Evolutionary conservation across 2,888 invertebrate genomes (phyloP), one percentile per base, ranked within the genome.

Genomic region (Tetanocera ferruginea): DNA sequence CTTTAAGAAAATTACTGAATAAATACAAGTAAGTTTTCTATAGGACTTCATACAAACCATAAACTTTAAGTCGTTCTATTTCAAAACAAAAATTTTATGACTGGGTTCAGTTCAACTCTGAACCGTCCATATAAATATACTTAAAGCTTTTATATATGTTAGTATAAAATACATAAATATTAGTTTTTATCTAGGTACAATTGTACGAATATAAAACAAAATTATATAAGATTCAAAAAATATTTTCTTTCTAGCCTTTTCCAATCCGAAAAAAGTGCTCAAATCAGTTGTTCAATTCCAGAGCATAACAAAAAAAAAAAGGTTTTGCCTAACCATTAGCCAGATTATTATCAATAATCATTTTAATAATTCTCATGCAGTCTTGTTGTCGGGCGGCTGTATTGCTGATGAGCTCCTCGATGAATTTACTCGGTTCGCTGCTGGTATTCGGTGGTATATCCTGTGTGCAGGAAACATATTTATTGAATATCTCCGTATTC

Each of bases 381-480:
- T 89, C 87, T 0, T 86, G 82, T 80, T 89, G 89, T 67, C 88
- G 84, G 51, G 87, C 86, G 77, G 86, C 85, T 34, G 89, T 87
- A 69, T 87, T 88, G 55, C 87, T 86, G n/a, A 89, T 84, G 55
- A 89, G 81, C 67, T 87, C 85, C 75, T 88, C 87, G 31, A 86
- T 89, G 79, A 86, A 89, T 80, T 85, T 84, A 69, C 86, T 88
- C 57, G 87, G 86, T 76, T 87, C 86, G 67, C 87, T 86, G 78
- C 84, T 86, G 67, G 88, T 87, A 78, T 85, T 88, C 79, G 89
- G 88, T 80, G 88, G 87, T 80, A 88, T 86, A 76, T 89, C 87
- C 82, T 89, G 88, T 1, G 87, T 87, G 81, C 89, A 89, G 67
- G 87, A 87, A 81, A 88, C 87, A 83, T 89, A 89, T 77, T 87